Evolutionary conservation across 1,140 invertebrate species (phyloP).

Genomic region (Danaus melanippus): DNA sequence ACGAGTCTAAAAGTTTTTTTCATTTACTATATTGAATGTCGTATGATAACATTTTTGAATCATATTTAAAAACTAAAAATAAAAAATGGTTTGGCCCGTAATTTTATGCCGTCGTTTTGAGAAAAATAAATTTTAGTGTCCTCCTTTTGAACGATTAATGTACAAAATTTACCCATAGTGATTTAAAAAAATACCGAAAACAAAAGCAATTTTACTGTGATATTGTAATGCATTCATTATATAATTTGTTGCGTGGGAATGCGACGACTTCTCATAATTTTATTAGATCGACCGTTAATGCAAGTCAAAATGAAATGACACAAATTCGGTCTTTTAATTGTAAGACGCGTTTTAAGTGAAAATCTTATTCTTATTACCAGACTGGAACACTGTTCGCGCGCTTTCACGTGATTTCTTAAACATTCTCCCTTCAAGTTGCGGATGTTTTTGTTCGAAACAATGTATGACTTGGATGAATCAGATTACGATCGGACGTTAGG

Average conservation of each 20-base stretch:
- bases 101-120: no score
- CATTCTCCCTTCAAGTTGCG: constrained; percentile 13
- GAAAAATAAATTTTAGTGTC: no score
- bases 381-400: constrained; percentile 6
- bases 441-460: constrained; percentile 2
- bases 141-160: no score
- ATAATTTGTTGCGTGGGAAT: constrained; percentile 16
- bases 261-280: not conserved
- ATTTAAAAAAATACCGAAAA: constrained; percentile 7
- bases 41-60: no score
- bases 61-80: no score
- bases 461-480: not conserved
- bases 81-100: no score
- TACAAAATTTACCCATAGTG: constrained; percentile 3
- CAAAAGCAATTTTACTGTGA: not conserved
- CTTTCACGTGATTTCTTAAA: constrained; percentile 31
- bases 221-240: constrained; percentile 12
- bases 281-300: not conserved
- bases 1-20: no score
- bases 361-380: constrained; percentile 9
- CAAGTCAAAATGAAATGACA: constrained; percentile 13
- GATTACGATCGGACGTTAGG: constrained; percentile 7
- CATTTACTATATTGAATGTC: no score
- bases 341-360: constrained; percentile 12
- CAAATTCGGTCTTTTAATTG: constrained; percentile 15